A percentile compares a stretch with the other conserved stretches of the same genome.
phyloP scores from a whole-genome alignment of 1,140 invertebrate species.

The Diorhabda sublineata region DNA sequence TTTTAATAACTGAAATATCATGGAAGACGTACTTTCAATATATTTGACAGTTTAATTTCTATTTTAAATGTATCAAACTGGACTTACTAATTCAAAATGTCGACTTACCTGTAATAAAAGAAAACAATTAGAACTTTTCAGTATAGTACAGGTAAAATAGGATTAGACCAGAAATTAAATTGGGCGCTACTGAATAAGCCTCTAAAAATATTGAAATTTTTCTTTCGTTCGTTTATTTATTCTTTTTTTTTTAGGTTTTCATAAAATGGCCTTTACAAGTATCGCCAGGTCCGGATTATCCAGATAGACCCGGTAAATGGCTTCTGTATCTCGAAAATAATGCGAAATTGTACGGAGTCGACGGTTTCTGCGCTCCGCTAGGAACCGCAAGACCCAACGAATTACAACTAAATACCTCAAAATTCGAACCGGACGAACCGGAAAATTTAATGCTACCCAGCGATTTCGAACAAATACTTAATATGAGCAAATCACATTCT shows the following conservation, averaged over 20 bases:
- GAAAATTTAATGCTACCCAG: slow-evolving; percentile 8
- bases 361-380: slow-evolving; percentile 5
- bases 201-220: no score
- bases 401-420: slow-evolving; percentile 19
- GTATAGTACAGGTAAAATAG: no score
- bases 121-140: no score
- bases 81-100: no score
- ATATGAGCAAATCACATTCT: slow-evolving; percentile 58
- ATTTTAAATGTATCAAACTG: no score
- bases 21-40: no score
- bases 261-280: slow-evolving; percentile 90
- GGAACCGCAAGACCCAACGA: slow-evolving; percentile 22
- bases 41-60: no score
- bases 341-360: slow-evolving; percentile 57
- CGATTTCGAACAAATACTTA: slow-evolving; percentile 21
- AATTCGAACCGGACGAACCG: background rate
- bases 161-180: no score
- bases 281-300: slow-evolving; percentile 63
- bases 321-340: slow-evolving; percentile 81
- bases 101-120: no score
- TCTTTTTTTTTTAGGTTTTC: background rate
- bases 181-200: no score
- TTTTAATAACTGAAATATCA: no score
- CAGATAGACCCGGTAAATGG: slow-evolving; percentile 88
- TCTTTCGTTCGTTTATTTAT: no score